Evolutionary conservation across 2,888 invertebrate species (phyloP), one percentile per base, ranked within the genome.

Genomic region (Matsumyia berberina): DNA sequence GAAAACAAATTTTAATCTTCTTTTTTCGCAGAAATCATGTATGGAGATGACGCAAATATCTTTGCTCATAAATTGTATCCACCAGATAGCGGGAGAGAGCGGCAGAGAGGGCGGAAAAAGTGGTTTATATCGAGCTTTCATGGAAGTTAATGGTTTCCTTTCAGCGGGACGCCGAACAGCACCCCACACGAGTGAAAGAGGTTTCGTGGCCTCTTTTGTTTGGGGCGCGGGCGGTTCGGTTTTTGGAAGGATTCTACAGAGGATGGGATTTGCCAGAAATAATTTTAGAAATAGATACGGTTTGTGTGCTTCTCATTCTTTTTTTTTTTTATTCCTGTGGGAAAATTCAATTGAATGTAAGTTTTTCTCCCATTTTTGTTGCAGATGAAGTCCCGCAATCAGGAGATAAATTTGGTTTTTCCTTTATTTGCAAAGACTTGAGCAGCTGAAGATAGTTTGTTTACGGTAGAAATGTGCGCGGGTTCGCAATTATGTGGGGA

Each of bases 71-170:
- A 74, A 74, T 35, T 78, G 62, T 78, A 73, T 73, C 62, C 64
- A 55, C 46, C 6, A 66, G 33, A 60, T 69, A 60, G 42, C 24
- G 1, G 1, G 60, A 49, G 15, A 9, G 46, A 35, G 12, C 5
- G 29, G n/a, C n/a, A 35, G 11, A 44, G 19, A 53, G n/a, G 11
- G 19, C n/a, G 35, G 19, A 51, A 33, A 31, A 12, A 8, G 33
- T 58, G 49, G 66, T 69, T 69, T 74, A 44, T 62, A 69, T 74
- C 62, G 12, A 55, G 33, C 33, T 64, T 69, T 76, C 44, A 51
- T 19, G 57, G 39, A 82, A 77, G 64, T 64, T 66, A 76, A 82
- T 76, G 81, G 64, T 51, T 72, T 82, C 76, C 76, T 77, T 72
- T 77, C 66, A 72, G 82, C 66, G 66, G 72, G 77, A 82, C 24